Conservation (phyloP, 2,113 vertebrate genomes). For the Pantherophis guttatus region DNA sequence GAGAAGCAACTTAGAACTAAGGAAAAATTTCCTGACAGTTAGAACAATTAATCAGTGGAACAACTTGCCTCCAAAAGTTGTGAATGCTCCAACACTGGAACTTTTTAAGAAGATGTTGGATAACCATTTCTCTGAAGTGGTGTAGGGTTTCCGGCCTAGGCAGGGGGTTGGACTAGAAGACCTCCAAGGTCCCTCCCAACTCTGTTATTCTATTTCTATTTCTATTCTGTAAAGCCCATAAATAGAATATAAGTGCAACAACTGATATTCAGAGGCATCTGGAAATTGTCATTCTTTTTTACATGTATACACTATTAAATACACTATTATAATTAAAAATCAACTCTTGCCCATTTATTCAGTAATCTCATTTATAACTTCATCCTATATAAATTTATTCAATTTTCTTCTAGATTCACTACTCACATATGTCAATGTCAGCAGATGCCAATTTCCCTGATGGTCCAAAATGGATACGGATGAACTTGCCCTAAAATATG, state of each 20-base stretch:
- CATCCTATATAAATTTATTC: background rate
- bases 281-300: background rate
- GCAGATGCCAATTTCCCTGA: constrained; percentile 88
- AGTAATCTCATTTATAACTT: background rate
- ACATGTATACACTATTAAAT: background rate
- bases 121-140: no score
- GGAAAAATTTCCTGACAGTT: no score
- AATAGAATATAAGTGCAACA: background rate
- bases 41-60: no score
- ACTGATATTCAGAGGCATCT: background rate
- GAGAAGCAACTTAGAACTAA: no score
- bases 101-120: no score
- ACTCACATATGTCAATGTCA: constrained; percentile 94
- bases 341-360: background rate
- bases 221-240: background rate
- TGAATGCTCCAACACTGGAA: no score
- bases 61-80: no score
- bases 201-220: no score
- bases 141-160: no score
- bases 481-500: constrained; percentile 85
- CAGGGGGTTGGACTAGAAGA: no score
- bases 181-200: no score
- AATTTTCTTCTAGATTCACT: background rate
- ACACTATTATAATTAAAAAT: background rate
- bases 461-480: constrained; percentile 91